These are phyloP conservation scores for Chrysopilus asiliformis DNA, from an alignment of 2,888 invertebrate species.

Conservation along the genomic window DNA sequence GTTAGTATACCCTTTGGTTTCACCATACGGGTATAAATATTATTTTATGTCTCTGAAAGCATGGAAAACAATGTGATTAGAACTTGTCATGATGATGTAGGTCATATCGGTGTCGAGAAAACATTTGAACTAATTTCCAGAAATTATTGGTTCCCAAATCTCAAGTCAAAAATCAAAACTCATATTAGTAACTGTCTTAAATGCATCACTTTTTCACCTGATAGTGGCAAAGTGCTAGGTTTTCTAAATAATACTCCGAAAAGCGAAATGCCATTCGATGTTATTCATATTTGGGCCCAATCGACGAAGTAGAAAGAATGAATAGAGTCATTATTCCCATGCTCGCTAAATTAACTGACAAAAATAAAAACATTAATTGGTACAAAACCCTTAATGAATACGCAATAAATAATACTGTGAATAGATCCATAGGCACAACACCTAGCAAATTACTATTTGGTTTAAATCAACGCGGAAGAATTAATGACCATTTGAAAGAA, in stretches of 20 bases:
- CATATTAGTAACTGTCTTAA: not conserved
- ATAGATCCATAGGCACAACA: not conserved
- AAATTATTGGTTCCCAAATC: slow-evolving; percentile 19
- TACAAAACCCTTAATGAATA: not conserved
- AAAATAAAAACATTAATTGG: not conserved
- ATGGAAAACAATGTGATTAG: slow-evolving; percentile 10
- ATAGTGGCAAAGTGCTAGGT: not conserved
- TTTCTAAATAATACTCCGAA: not conserved
- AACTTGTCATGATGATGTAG: slow-evolving; percentile 16
- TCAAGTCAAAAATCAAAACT: not conserved
- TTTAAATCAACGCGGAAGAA: not conserved
- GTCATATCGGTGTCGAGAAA: slow-evolving; percentile 21
- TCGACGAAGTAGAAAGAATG: not conserved
- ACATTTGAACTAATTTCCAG: slow-evolving; percentile 12
- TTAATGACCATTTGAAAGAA: not conserved
- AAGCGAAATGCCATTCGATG: not conserved
- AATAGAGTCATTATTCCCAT: not conserved
- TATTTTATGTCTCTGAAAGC: not conserved
- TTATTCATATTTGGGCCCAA: not conserved
- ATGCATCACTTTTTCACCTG: not conserved
- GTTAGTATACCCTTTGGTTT: too few relatives aligned
- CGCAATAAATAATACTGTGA: not conserved
- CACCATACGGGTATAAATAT: too few relatives aligned
- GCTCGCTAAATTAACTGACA: not conserved
- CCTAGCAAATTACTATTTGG: not conserved